Evolutionary conservation across 2,113 vertebrate genomes (phyloP).

Genomic region (Bagarius yarrelli): DNA sequence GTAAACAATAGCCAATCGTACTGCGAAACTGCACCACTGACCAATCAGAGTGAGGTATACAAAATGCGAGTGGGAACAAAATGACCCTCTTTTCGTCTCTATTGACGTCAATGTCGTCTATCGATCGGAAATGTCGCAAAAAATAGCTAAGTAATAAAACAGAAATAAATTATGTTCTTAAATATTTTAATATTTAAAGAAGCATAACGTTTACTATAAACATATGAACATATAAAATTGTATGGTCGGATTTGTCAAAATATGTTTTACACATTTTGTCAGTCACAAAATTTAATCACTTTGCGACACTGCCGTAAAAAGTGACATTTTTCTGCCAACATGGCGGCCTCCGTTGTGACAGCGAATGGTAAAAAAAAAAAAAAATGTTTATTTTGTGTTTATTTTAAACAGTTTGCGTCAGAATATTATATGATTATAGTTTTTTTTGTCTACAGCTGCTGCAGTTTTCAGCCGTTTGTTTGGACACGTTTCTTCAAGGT

Average conservation of each 20-base stretch:
- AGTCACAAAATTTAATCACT: background rate
- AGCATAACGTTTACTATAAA: background rate
- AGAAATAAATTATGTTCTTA: background rate
- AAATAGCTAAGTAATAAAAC: background rate
- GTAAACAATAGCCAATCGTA: background rate
- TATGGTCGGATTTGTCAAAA: background rate
- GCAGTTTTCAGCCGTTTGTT: constrained; percentile 53
- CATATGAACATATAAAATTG: background rate
- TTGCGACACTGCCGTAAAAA: constrained; percentile 29
- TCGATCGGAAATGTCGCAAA: constrained; percentile 53
- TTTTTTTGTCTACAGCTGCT: constrained; percentile 51
- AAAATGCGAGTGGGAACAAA: background rate
- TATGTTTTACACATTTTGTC: background rate
- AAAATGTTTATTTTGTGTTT: background rate
- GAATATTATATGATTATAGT: background rate
- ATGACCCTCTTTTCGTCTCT: background rate
- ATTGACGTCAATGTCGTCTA: constrained; percentile 34
- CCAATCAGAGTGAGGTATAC: background rate
- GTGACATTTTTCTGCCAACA: constrained; percentile 32
- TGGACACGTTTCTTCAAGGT: constrained; percentile 60
- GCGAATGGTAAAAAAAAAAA: constrained; percentile 59
- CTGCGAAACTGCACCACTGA: background rate
- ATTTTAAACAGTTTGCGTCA: background rate
- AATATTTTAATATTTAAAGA: background rate
- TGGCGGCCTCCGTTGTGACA: constrained; percentile 63